phyloP scores from a whole-genome alignment of 2,797 vertebrate species.

The Notolabrus celidotus region DNA sequence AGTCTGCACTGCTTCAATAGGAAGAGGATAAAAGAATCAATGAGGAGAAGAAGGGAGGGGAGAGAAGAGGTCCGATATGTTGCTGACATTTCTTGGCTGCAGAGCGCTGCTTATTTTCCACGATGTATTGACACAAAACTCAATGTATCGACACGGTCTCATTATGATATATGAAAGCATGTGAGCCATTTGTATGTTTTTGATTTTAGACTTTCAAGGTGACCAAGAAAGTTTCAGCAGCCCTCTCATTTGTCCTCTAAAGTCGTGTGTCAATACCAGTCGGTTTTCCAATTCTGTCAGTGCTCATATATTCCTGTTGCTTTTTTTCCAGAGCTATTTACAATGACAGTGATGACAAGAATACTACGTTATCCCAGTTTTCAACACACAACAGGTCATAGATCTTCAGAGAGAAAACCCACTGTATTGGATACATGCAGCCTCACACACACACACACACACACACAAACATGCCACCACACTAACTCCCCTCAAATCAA shows the following conservation, averaged over 20 bases:
- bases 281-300: slow-evolving; percentile 43
- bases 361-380: slow-evolving; percentile 48
- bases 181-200: slow-evolving; percentile 47
- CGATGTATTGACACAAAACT: slow-evolving; percentile 52
- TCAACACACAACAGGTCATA: slow-evolving; percentile 50
- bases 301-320: slow-evolving; percentile 18
- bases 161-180: slow-evolving; percentile 58
- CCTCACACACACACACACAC: slow-evolving; percentile 53
- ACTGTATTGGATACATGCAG: slow-evolving; percentile 17
- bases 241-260: slow-evolving; percentile 49
- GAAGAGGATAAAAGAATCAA: slow-evolving; percentile 53
- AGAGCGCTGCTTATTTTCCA: slow-evolving; percentile 38
- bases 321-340: slow-evolving; percentile 31
- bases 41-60: slow-evolving; percentile 24
- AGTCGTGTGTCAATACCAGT: slow-evolving; percentile 49
- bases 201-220: slow-evolving; percentile 62
- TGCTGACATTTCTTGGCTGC: slow-evolving; percentile 29
- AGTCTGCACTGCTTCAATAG: slow-evolving; percentile 41
- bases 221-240: slow-evolving; percentile 51
- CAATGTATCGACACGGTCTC: slow-evolving; percentile 56
- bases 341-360: slow-evolving; percentile 36
- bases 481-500: slow-evolving; percentile 76
- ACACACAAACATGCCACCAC: slow-evolving; percentile 62
- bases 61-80: slow-evolving; percentile 35
- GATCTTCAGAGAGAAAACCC: slow-evolving; percentile 28